phyloP scores from a whole-genome alignment of 92 coral and sea anemone species.

The Palythoa heliodiscus region DNA sequence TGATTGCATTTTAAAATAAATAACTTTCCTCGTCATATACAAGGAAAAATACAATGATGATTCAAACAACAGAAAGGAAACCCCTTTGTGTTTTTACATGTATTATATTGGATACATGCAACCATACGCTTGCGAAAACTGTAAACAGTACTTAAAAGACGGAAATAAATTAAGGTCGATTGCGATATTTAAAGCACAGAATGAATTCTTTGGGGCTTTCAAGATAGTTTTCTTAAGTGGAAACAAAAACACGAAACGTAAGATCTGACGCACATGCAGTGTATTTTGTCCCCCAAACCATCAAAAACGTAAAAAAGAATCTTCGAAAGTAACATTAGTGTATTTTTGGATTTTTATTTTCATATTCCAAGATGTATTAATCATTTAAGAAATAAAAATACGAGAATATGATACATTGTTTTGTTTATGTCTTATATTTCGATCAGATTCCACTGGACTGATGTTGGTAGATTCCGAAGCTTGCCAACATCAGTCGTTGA shows the following conservation, averaged over 20 bases:
- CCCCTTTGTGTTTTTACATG: not conserved
- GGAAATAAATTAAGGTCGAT: slow-evolving; percentile 8
- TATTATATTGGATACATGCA: not conserved
- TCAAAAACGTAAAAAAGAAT: too few species aligned
- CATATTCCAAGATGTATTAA: too few species aligned
- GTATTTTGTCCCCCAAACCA: not conserved
- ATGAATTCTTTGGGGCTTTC: not conserved
- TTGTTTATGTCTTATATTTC: too few species aligned
- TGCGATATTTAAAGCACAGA: not conserved
- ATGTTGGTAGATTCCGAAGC: too few species aligned
- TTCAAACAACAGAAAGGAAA: not conserved
- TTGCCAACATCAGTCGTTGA: too few species aligned
- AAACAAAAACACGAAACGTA: not conserved
- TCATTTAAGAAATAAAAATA: too few species aligned
- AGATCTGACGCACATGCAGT: slow-evolving; percentile 12
- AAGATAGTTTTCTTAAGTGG: not conserved
- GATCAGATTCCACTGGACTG: too few species aligned
- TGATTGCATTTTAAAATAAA: not conserved
- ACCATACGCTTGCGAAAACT: not conserved
- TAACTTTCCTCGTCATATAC: not conserved
- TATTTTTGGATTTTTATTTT: too few species aligned
- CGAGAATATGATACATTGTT: too few species aligned
- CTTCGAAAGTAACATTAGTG: too few species aligned
- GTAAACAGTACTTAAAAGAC: slow-evolving; percentile 5
- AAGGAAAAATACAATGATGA: not conserved